Base-by-base conservation (phyloP, 2,113 vertebrate species). In the Galeopterus variegatus region DNA sequence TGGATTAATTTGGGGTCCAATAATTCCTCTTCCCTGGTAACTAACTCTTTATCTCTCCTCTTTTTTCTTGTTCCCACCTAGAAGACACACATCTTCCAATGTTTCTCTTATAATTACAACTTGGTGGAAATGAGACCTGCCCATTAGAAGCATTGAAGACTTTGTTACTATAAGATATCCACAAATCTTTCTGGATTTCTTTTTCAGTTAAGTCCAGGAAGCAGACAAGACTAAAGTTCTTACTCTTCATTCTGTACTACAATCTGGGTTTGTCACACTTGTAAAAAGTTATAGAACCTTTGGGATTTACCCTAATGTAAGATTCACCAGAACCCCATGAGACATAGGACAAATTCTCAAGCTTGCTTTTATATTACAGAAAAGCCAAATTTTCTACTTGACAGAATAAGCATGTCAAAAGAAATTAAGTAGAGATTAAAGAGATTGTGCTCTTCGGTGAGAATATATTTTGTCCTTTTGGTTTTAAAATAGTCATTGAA, bases 301-400 rank as follows among this genome's bases (percentile, higher is more conserved):
- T 62, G 80, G 18, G 15, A 45, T 31, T 94, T 19, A 82, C 33
- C n/a, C 41, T 67, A 65, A 79, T 48, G 48, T 85, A 23, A 90
- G 33, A 17, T 77, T 94, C 56, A 88, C 9, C 58, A 83, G 45
- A 50, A 15, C n/a, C 8, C 54, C 23, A 14, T 88, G 45, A 56
- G 45, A 76, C 0, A 3, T n/a, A 45, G 23, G 31, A 69, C n/a
- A 67, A 6, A 79, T 8, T 50, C 36, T 80, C n/a, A 58, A 67
- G 26, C 45, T 62, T 94, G 79, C 72, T 56, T 76, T 86, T 54
- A 36, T 73, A 54, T 79, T 88, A 45, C 14, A 80, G 14, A 70
- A 82, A 90, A 94, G 18, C 8, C 28, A 54, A 92, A 19, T 48
- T 95, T 92, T 80, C 72, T 75, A 28, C 70, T 31, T 72, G 15